Percentiles rank a stretch among this genome's conserved stretches.
Evolutionary conservation across 2,113 vertebrate genomes (phyloP).

Genomic region (Zosterops borbonicus): DNA sequence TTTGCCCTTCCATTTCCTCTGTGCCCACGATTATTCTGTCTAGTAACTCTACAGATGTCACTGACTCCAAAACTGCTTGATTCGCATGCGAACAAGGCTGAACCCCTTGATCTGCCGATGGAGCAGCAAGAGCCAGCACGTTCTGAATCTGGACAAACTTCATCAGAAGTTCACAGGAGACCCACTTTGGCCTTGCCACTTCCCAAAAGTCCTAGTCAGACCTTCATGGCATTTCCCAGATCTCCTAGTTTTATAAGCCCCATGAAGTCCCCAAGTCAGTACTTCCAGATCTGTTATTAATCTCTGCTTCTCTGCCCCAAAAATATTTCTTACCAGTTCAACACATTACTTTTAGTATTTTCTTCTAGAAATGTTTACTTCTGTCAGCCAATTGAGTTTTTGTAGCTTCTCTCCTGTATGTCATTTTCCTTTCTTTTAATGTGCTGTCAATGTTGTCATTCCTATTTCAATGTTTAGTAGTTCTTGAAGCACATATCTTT

Average conservation of each 20-base stretch:
- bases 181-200: slow-evolving; percentile 71
- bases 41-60: slow-evolving; percentile 81
- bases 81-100: slow-evolving; percentile 67
- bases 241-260: slow-evolving; percentile 80
- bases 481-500: slow-evolving; percentile 6
- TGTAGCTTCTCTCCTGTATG: slow-evolving; percentile 57
- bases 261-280: slow-evolving; percentile 79
- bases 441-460: slow-evolving; percentile 45
- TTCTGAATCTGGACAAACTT: slow-evolving; percentile 72
- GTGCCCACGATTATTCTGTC: slow-evolving; percentile 70
- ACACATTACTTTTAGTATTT: slow-evolving; percentile 46
- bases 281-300: slow-evolving; percentile 78
- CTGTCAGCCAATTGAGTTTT: slow-evolving; percentile 35
- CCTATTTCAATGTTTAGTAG: slow-evolving; percentile 43
- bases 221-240: slow-evolving; percentile 71
- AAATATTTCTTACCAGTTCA: slow-evolving; percentile 22
- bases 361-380: slow-evolving; percentile 50
- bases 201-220: slow-evolving; percentile 76
- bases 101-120: slow-evolving; percentile 53
- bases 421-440: slow-evolving; percentile 40
- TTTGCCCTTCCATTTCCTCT: slow-evolving; percentile 68
- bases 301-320: slow-evolving; percentile 17
- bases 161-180: slow-evolving; percentile 61
- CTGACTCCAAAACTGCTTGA: slow-evolving; percentile 75
- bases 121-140: slow-evolving; percentile 53